A percentile compares a stretch with the other conserved stretches of the same genome.
Conservation (phyloP, 2,888 invertebrate genomes). For the Allygus modestus region DNA sequence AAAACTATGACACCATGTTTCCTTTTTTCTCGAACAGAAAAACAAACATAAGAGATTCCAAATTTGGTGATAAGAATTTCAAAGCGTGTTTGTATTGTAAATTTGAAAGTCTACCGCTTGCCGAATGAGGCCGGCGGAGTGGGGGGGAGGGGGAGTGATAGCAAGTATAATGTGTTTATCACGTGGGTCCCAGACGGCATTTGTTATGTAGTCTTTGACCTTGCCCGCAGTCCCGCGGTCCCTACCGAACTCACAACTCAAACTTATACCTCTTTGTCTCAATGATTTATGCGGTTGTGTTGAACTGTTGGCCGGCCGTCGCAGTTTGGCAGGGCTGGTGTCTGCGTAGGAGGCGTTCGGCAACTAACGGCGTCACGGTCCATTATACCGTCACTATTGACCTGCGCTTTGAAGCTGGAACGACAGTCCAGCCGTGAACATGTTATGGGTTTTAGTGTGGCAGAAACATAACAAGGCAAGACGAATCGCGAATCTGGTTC, state of each 20-base stretch:
- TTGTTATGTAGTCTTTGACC: conserved; percentile 37
- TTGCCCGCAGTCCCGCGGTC: not conserved
- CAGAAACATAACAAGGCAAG: not conserved
- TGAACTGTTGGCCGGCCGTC: conserved; percentile 14
- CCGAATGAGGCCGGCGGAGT: not conserved
- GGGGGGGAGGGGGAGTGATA: not conserved
- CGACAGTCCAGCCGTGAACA: not conserved
- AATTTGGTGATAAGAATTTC: not conserved
- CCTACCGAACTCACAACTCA: not conserved
- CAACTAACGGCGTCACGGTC: not conserved
- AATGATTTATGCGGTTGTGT: not conserved
- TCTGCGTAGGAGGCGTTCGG: conserved; percentile 1
- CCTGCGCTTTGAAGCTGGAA: not conserved
- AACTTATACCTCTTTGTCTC: conserved; percentile 29
- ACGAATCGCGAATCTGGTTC: not conserved
- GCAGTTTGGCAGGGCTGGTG: not conserved
- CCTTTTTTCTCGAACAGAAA: too few relatives aligned
- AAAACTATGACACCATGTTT: too few relatives aligned
- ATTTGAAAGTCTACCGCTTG: not conserved
- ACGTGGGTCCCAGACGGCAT: conserved; percentile 10
- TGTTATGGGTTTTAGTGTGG: not conserved
- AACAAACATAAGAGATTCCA: not conserved
- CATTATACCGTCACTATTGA: not conserved
- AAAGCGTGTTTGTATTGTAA: not conserved
- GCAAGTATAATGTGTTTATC: conserved; percentile 41